Conservation (phyloP, 2,888 invertebrate genomes). For the Periphyllus acericola region DNA sequence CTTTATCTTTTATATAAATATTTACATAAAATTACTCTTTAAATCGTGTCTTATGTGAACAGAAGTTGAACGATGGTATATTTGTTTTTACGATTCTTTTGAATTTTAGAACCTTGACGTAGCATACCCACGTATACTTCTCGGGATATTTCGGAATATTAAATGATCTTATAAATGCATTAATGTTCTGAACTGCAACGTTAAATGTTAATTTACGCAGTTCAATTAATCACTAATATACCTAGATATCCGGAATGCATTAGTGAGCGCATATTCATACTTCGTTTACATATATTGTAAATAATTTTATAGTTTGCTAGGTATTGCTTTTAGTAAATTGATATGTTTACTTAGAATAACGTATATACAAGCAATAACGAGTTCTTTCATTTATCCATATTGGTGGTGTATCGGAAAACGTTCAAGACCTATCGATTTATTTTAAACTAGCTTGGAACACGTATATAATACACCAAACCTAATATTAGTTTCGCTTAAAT, state of each 20-base stretch:
- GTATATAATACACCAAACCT: too few relatives aligned
- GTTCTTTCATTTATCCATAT: background rate
- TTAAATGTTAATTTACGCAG: background rate
- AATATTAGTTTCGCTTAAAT: background rate
- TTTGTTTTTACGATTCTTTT: background rate
- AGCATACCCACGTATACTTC: background rate
- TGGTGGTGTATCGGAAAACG: background rate
- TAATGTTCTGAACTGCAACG: background rate
- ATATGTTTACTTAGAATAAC: background rate
- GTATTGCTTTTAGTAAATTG: background rate
- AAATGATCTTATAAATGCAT: background rate
- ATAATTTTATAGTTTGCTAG: background rate
- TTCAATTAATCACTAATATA: constrained; percentile 5
- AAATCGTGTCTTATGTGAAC: background rate
- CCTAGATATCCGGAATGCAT: background rate
- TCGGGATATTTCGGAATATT: constrained; percentile 13
- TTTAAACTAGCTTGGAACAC: background rate
- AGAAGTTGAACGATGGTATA: background rate
- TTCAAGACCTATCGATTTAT: background rate
- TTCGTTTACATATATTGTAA: background rate
- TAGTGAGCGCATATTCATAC: background rate
- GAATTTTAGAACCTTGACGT: constrained; percentile 5
- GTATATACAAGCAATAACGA: background rate
- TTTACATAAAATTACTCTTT: background rate
- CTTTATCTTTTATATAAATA: background rate